Base-by-base conservation (phyloP, 1,140 invertebrate species). In the Plodia interpunctella region DNA sequence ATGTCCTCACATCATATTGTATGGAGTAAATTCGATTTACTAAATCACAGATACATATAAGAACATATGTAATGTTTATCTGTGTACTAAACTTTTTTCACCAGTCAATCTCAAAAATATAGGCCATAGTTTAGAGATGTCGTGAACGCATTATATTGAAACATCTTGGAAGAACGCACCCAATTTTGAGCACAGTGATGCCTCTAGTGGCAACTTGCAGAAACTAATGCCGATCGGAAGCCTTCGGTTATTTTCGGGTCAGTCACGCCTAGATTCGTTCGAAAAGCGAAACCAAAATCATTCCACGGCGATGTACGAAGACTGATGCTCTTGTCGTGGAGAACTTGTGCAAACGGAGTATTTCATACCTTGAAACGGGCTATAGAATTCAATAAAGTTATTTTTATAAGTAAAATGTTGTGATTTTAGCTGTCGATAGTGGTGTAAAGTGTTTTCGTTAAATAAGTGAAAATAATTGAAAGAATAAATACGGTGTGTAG, bases 181-280 rank as follows among this genome's bases (percentile, higher is more conserved):
- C 30, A 32, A 32, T 11, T 9, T 8, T 11, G 10, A 17, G 20
- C 19, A 65, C 55, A 62, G 74, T 73, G 78, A 74, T 78, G 80
- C 81, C 66, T 59, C 75, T 66, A 68, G 74, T 55, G 83, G 67
- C 25, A 62, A 51, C 15, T 21, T 62, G 55, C 38, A 10, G 11
- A 56, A 65, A 64, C 6, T 57, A 72, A 71, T 52, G 21, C 15
- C 57, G 69, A 74, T 88, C 86, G 86, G 83, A 57, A 52, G 57
- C 52, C 21, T 69, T 88, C 86, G 86, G 80, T 57, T 76, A 64
- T 68, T 64, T 57, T 87, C 86, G 86, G 76, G 49, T 66, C 78
- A 88, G 86, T 88, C 86, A 88, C 86, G 86, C 86, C 86, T 88
- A 88, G 81, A 87, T 83, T 87, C 82, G 84, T 84, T 87, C 83